A percentile compares a stretch with the other conserved stretches of the same genome.
These are phyloP conservation scores for Lepilemur septentrionalis DNA, from an alignment of 2,797 vertebrate species.

Conservation along the genomic window DNA sequence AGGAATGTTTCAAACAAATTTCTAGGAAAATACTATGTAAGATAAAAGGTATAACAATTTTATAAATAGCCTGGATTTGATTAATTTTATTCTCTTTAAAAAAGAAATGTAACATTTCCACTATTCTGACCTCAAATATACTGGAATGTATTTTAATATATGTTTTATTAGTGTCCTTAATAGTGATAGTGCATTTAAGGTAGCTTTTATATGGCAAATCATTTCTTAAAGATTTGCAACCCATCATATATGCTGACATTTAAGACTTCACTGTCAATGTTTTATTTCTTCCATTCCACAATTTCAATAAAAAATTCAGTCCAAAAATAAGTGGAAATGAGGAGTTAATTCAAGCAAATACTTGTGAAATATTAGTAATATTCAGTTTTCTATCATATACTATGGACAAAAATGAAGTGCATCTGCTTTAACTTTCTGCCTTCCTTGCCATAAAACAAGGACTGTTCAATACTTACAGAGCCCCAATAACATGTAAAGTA, in stretches of 20 bases:
- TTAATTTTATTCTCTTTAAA: slow-evolving; percentile 27
- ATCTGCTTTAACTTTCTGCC: neutral
- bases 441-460: neutral
- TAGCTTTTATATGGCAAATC: neutral
- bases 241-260: neutral
- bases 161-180: neutral
- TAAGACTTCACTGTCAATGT: neutral
- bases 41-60: neutral
- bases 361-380: neutral
- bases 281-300: slow-evolving; percentile 9
- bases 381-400: neutral
- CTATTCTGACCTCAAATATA: slow-evolving; percentile 1
- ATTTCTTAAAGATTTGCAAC: slow-evolving; percentile 20
- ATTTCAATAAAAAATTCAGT: slow-evolving; percentile 11
- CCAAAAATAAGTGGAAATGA: neutral
- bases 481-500: neutral
- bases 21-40: slow-evolving; percentile 11
- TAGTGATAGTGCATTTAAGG: neutral
- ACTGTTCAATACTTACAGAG: slow-evolving; percentile 12
- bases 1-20: slow-evolving; percentile 31
- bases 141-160: neutral
- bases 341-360: slow-evolving; percentile 36
- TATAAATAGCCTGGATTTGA: neutral
- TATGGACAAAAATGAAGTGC: neutral
- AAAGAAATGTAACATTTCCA: neutral